A percentile compares a stretch with the other conserved stretches of the same genome.
These are phyloP conservation scores for Luperina testacea DNA, from an alignment of 2,888 invertebrate genomes.

Conservation along the genomic window DNA sequence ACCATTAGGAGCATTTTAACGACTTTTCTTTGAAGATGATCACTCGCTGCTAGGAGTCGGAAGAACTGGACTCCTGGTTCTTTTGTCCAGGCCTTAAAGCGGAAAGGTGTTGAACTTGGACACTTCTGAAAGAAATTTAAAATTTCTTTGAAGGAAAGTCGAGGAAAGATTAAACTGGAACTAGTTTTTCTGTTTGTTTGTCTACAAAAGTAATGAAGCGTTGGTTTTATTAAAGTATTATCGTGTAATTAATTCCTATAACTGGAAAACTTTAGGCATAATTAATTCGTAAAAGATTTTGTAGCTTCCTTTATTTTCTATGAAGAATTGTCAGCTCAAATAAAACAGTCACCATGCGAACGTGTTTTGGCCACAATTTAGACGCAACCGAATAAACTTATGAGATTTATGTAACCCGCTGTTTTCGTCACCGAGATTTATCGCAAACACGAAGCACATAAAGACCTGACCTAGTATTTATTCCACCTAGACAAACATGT, in stretches of 20 bases:
- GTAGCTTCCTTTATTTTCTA: slow-evolving; percentile 1
- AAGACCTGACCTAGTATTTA: slow-evolving; percentile 42
- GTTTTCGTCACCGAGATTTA: slow-evolving; percentile 48
- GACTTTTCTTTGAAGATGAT: slow-evolving; percentile 50
- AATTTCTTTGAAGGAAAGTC: slow-evolving; percentile 23
- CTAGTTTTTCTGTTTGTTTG: slow-evolving; percentile 19
- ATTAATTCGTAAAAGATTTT: background rate
- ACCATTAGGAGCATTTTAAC: slow-evolving; percentile 48
- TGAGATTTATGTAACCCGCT: slow-evolving; percentile 37
- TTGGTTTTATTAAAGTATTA: slow-evolving; percentile 9
- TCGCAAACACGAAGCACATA: slow-evolving; percentile 26
- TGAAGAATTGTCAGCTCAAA: slow-evolving; percentile 8
- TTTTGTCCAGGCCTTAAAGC: slow-evolving; percentile 20
- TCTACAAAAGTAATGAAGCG: background rate
- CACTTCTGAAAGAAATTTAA: slow-evolving; percentile 37
- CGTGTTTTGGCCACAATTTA: slow-evolving; percentile 31
- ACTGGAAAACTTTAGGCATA: background rate
- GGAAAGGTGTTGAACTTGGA: slow-evolving; percentile 29
- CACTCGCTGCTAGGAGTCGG: slow-evolving; percentile 28
- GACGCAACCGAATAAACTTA: slow-evolving; percentile 34
- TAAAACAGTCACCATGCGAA: slow-evolving; percentile 17
- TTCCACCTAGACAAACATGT: slow-evolving; percentile 43
- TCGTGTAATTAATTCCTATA: background rate
- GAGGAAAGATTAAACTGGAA: slow-evolving; percentile 32
- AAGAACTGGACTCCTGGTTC: slow-evolving; percentile 23